Conservation (phyloP, 2,797 vertebrate genomes). For the Staurois parvus region DNA sequence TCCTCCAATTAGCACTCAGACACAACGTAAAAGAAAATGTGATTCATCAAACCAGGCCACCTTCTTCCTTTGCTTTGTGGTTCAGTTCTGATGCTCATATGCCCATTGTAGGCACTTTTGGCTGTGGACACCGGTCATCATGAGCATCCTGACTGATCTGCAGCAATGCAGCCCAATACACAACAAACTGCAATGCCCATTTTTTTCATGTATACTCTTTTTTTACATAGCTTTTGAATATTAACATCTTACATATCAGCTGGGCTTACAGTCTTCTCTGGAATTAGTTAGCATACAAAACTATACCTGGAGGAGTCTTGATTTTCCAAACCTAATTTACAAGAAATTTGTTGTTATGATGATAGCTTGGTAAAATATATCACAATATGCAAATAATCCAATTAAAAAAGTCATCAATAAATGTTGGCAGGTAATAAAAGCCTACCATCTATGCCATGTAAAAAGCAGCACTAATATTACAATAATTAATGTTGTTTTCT, state of each 20-base stretch:
- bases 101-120: too few species aligned
- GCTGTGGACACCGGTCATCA: too few species aligned
- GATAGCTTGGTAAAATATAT: constrained; percentile 22
- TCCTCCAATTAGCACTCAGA: too few species aligned
- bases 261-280: neutral
- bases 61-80: too few species aligned
- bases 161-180: too few species aligned
- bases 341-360: constrained; percentile 6
- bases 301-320: neutral
- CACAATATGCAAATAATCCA: constrained; percentile 55
- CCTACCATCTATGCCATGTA: constrained; percentile 16
- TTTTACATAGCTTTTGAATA: neutral
- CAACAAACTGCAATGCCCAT: too few species aligned
- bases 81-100: too few species aligned
- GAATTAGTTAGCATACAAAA: constrained; percentile 12
- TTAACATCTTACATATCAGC: neutral
- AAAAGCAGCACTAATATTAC: constrained; percentile 50
- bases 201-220: neutral
- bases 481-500: constrained; percentile 55
- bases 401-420: constrained; percentile 59
- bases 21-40: too few species aligned
- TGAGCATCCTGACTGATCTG: too few species aligned
- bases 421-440: constrained; percentile 52
- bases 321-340: constrained; percentile 28
- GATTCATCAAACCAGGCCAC: too few species aligned